These are phyloP conservation scores for Gnatocerus cornutus DNA, from an alignment of 2,888 invertebrate species.

Conservation along the genomic window DNA sequence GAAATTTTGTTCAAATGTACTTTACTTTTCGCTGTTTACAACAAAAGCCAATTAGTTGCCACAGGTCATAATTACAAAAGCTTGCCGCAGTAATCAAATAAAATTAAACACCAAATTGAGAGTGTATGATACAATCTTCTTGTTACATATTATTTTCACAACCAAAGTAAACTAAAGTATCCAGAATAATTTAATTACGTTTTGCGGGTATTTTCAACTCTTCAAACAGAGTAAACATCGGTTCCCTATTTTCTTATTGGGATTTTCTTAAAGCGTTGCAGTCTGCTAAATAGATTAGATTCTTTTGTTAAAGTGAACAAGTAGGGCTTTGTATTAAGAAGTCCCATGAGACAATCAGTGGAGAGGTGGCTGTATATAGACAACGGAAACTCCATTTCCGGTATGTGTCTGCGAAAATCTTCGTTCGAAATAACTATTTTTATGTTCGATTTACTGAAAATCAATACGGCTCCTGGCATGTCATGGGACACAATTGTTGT, in stretches of 20 bases:
- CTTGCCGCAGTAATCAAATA: too few relatives aligned
- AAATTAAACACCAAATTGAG: neutral
- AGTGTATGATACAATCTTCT: neutral
- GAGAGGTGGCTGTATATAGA: neutral
- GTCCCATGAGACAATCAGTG: neutral
- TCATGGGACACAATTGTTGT: too few relatives aligned
- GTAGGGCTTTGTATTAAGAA: neutral
- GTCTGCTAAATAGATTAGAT: neutral
- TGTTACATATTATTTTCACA: neutral
- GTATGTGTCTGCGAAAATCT: neutral
- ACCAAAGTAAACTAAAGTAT: neutral
- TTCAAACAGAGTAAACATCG: conserved; percentile 1
- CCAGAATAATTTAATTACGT: neutral
- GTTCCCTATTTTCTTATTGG: neutral
- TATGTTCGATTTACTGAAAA: too few relatives aligned
- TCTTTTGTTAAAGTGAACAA: neutral
- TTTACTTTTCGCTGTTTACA: too few relatives aligned
- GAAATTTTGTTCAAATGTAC: too few relatives aligned
- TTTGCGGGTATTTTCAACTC: neutral
- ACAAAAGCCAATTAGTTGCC: too few relatives aligned
- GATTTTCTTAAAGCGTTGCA: conserved; percentile 4
- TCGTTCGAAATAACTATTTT: too few relatives aligned
- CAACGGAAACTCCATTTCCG: neutral
- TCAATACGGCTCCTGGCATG: too few relatives aligned
- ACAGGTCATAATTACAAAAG: too few relatives aligned